Evolutionary conservation across 2,113 vertebrate genomes (phyloP), one percentile per base, ranked within the genome.

Genomic region (Chascanopsetta lugubris): DNA sequence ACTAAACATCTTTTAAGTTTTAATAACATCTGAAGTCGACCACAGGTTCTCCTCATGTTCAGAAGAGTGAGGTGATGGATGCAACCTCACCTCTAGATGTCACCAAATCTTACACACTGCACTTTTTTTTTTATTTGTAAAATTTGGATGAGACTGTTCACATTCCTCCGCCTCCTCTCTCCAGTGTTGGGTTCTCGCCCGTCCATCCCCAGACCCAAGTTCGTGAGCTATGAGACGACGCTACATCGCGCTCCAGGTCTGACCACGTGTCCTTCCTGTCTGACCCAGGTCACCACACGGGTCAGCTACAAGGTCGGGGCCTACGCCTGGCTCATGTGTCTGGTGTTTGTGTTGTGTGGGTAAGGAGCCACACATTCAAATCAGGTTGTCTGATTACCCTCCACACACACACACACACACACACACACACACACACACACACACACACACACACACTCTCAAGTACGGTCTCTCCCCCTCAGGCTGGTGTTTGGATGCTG

Each of bases 401-500:
- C 43, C 1, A 47, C 48, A 8, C n/a, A 10, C 6, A 20, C 18
- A 18, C 17, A 40, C 29, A 20, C n/a, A 15, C 5, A 13, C 11
- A 26, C 0, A 4, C 22, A 24, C 29, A 30, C 29, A 30, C 2
- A 46, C 53, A 36, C 15, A 8, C 7, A 20, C 18, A 18, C 17
- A 40, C 29, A 20, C n/a, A 15, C 6, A 3, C 12, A 25, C 0
- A 5, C 24, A 25, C 24, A 21, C 7, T 56, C 5, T 27, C 5
- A 56, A 15, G 17, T 47, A 0, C 26, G 0, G 13, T 55, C 60
- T 75, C 2, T 63, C 5, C 59, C 29, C 71, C 13, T 0, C 22
- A 92, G 89, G 59, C 71, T 88, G 61, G 25, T 86, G 29, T 4
- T 88, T 2, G 87, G 89, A 60, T 92, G 88, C 69, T 91, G 88